Evolutionary conservation across 2,888 invertebrate genomes (phyloP), one percentile per base, ranked within the genome.

Genomic region (Lasioglossum villosulum): DNA sequence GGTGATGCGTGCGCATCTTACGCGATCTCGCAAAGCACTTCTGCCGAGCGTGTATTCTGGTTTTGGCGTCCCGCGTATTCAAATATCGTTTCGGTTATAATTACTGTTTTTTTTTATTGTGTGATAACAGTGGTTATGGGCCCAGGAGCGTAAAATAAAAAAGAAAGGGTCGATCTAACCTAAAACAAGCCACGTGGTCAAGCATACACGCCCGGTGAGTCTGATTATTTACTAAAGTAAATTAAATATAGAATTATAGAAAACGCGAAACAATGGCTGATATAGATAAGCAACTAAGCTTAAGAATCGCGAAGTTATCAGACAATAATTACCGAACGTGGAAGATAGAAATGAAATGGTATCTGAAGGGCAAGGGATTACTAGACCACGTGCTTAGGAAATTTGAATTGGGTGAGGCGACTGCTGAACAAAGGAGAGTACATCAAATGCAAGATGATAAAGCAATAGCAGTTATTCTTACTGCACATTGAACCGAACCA

Each of bases 261-360:
- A 56, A 56, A 56, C 4, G n/a, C 56, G 8, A 56, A 56, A 56
- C 56, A 56, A 56, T 56, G 56, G 56, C 56, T 56, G 56, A 56
- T 0, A n/a, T 56, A 0, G 56, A 56, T 56, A 56, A 56, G 56
- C 56, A 56, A 6, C 8, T n/a, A n/a, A n/a, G n/a, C n/a, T n/a
- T n/a, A 56, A n/a, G 56, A 56, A 56, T 56, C n/a, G 56, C 56
- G 56, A 56, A 56, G 56, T 56, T 56, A 56, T 56, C 56, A 56
- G 56, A 59, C 12, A 27, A 59, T 30, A 59, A 59, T 12, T 59
- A 59, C 27, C 59, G 59, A 3, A 27, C 30, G 14, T 59, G 73
- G 82, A 82, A 82, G 3, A 68, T 77, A 3, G 52, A 73, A 39
- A 82, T 82, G 68, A 74, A 70, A 16, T 71, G 68, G 74, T 56